phyloP scores from a whole-genome alignment of 2,888 invertebrate species.

The Gonocerus acuteangulatus region DNA sequence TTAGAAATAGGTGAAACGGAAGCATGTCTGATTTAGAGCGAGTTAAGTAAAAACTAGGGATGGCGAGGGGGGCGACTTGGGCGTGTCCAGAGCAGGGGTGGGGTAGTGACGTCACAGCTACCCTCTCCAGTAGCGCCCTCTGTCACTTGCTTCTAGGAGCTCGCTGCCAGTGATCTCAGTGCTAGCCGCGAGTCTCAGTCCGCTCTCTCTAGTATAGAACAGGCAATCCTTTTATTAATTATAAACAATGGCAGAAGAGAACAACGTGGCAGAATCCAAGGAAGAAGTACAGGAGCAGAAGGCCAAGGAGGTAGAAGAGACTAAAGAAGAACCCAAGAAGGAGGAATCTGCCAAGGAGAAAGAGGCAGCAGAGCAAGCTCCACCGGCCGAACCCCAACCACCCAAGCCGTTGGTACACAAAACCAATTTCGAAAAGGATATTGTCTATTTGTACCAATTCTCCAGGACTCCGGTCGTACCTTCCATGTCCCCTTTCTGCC shows the following conservation, averaged over 20 bases:
- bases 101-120: too few relatives aligned
- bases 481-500: conserved; percentile 83
- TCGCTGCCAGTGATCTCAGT: too few relatives aligned
- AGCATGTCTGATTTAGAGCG: too few relatives aligned
- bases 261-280: conserved; percentile 48
- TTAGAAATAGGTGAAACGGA: too few relatives aligned
- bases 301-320: conserved; percentile 43
- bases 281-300: conserved; percentile 47
- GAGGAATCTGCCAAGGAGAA: conserved; percentile 37
- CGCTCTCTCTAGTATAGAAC: too few relatives aligned
- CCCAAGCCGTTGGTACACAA: conserved; percentile 77
- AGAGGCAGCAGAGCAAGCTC: conserved; percentile 35
- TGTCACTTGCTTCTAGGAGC: too few relatives aligned
- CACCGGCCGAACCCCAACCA: conserved; percentile 38
- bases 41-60: too few relatives aligned
- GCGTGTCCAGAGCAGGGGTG: too few relatives aligned
- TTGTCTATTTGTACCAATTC: conserved; percentile 90
- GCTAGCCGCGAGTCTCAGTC: too few relatives aligned
- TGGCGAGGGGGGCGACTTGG: too few relatives aligned
- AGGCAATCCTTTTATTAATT: too few relatives aligned
- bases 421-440: conserved; percentile 80
- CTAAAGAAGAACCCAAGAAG: conserved; percentile 33
- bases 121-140: too few relatives aligned
- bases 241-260: conserved; percentile 35
- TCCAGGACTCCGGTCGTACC: conserved; percentile 82